Percentiles rank a stretch among this genome's conserved stretches.
Conservation (phyloP, 2,113 vertebrate species). For the Cisticola juncidis region DNA sequence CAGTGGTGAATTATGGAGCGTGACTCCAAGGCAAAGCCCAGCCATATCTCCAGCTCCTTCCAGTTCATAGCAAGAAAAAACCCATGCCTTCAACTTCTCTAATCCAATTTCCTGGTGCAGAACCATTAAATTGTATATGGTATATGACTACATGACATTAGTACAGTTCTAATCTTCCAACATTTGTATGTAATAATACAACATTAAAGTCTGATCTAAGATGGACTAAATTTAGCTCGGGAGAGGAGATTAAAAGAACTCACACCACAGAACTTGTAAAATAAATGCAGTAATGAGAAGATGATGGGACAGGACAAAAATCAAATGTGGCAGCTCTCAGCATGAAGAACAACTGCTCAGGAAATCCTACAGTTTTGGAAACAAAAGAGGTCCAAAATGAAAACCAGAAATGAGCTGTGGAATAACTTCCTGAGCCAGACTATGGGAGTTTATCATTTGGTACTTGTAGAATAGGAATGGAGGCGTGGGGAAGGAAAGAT, state of each 20-base stretch:
- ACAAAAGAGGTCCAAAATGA: not conserved
- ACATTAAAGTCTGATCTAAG: not conserved
- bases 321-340: not conserved
- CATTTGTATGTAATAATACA: not conserved
- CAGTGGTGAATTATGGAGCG: not conserved
- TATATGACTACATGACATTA: not conserved
- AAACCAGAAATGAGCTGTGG: not conserved
- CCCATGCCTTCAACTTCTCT: not conserved
- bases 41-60: not conserved
- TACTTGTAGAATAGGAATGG: not conserved
- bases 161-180: not conserved
- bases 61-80: not conserved
- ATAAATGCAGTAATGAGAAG: not conserved
- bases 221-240: not conserved
- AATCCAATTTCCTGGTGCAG: not conserved
- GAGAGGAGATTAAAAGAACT: not conserved
- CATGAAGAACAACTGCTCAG: not conserved
- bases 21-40: not conserved
- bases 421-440: not conserved
- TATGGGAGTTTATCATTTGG: not conserved
- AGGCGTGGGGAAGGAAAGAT: not conserved
- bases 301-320: not conserved
- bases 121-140: not conserved
- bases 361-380: not conserved
- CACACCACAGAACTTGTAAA: not conserved